phyloP scores from a whole-genome alignment of 2,113 vertebrate genomes.

The Megaptera novaeangliae region DNA sequence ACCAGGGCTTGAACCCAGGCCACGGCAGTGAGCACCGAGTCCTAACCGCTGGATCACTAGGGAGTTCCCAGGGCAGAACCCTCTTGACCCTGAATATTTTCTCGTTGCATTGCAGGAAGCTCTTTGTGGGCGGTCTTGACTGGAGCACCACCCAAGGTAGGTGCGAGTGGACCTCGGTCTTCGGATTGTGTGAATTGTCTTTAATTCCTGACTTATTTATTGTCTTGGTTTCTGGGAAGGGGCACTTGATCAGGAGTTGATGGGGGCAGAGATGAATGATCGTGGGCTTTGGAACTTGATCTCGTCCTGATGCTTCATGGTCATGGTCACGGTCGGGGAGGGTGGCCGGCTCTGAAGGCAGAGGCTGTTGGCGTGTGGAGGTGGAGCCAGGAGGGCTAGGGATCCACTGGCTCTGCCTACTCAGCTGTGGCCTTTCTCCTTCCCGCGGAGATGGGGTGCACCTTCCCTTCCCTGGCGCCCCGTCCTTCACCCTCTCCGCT shows the following conservation, averaged over 20 bases:
- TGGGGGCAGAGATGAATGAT: background rate
- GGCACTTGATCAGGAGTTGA: too few species aligned
- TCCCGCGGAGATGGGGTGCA: rapidly evolving
- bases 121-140: constrained; percentile 98
- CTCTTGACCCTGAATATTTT: constrained; percentile 39
- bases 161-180: background rate
- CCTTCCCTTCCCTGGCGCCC: background rate
- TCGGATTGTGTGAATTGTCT: background rate
- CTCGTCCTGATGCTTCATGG: background rate
- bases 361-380: background rate
- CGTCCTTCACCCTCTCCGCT: rapidly evolving
- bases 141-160: constrained; percentile 99
- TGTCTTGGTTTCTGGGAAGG: background rate
- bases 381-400: background rate
- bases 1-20: background rate
- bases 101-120: constrained; percentile 88
- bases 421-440: background rate
- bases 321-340: too few species aligned
- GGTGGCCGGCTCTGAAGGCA: background rate
- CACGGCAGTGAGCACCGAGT: background rate
- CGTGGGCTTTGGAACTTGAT: background rate
- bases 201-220: background rate
- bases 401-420: background rate
- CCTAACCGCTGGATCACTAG: background rate
- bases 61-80: background rate